These are phyloP conservation scores for Dorcus hopei DNA, from an alignment of 2,888 invertebrate species.

Conservation along the genomic window DNA sequence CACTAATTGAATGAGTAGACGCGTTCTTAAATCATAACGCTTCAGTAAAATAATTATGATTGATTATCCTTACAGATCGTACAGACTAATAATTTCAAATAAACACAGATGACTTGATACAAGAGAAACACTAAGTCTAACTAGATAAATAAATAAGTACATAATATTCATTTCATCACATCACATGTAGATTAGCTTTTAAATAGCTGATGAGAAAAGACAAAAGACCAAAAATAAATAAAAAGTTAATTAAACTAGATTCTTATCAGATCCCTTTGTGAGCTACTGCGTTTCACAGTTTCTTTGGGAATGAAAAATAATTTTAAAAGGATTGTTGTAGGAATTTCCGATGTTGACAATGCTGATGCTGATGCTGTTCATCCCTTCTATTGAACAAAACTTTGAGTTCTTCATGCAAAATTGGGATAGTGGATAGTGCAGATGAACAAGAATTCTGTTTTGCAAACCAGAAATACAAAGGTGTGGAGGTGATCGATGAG, in stretches of 20 bases:
- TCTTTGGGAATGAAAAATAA: too few species aligned
- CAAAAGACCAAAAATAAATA: too few species aligned
- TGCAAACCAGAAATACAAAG: constrained; percentile 76
- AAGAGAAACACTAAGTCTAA: not conserved
- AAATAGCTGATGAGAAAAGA: too few species aligned
- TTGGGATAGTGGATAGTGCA: constrained; percentile 88
- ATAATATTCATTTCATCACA: not conserved
- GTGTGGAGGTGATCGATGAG: constrained; percentile 78
- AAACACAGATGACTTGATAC: not conserved
- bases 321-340: too few species aligned
- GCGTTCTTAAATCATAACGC: constrained; percentile 1
- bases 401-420: constrained; percentile 93
- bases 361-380: too few species aligned
- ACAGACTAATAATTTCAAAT: not conserved
- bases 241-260: too few species aligned
- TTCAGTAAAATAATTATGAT: not conserved
- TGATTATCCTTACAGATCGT: too few species aligned
- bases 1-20: not conserved
- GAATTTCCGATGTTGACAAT: too few species aligned
- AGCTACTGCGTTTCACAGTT: too few species aligned
- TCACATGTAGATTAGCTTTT: too few species aligned
- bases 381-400: not conserved
- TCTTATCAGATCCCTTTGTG: too few species aligned
- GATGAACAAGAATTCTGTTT: constrained; percentile 85
- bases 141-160: not conserved